phyloP scores from a whole-genome alignment of 1,140 invertebrate genomes.

The Belonocnema kinseyi region DNA sequence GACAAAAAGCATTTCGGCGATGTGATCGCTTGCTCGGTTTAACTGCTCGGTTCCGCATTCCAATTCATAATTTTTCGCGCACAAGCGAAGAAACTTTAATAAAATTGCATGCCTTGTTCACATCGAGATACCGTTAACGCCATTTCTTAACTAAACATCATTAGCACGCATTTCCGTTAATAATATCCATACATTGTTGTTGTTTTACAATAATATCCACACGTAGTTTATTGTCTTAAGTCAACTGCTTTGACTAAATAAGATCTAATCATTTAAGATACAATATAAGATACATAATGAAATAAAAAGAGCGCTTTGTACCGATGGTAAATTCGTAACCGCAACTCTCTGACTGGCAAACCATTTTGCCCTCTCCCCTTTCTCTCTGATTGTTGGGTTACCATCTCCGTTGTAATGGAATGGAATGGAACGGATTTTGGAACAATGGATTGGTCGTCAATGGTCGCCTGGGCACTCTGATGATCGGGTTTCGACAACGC shows the following conservation, averaged over 20 bases:
- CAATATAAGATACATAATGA: conserved; percentile 37
- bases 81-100: background rate
- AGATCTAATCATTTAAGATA: conserved; percentile 25
- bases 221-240: conserved; percentile 18
- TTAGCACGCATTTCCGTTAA: conserved; percentile 18
- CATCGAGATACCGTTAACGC: background rate
- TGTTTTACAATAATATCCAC: conserved; percentile 28
- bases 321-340: conserved; percentile 73
- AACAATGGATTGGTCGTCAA: conserved; percentile 68
- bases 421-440: conserved; percentile 68
- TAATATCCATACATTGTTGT: conserved; percentile 7
- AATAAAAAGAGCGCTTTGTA: conserved; percentile 65
- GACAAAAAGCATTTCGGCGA: background rate
- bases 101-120: conserved; percentile 18
- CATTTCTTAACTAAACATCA: conserved; percentile 4
- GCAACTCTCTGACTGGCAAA: conserved; percentile 86
- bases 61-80: background rate
- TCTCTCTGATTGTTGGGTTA: conserved; percentile 88
- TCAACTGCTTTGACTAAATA: conserved; percentile 30
- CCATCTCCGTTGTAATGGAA: conserved; percentile 76
- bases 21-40: background rate
- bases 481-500: conserved; percentile 13
- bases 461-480: conserved; percentile 55
- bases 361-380: conserved; percentile 84
- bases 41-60: background rate